Percentiles rank a stretch among this genome's conserved stretches.
Evolutionary conservation across 1,140 invertebrate genomes (phyloP).

Genomic region (Cotesia typhae): DNA sequence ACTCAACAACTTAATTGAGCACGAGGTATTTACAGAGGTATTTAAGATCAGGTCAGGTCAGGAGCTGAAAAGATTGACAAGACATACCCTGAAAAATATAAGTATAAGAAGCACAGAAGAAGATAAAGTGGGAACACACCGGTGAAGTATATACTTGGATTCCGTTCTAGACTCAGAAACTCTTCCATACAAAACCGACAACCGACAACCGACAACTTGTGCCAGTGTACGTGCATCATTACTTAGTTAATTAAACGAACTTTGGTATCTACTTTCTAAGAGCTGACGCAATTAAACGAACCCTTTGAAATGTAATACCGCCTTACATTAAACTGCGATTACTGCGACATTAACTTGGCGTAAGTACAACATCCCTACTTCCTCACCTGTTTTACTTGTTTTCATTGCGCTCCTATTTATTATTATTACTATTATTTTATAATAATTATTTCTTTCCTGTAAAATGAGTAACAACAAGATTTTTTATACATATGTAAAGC

Average conservation of each 20-base stretch:
- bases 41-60: conserved; percentile 13
- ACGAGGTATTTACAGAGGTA: neutral
- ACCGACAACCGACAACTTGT: neutral
- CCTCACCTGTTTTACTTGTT: neutral
- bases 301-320: conserved; percentile 50
- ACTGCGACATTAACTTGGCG: too few species aligned
- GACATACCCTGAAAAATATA: too few species aligned
- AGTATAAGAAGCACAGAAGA: conserved; percentile 6
- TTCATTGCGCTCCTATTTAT: too few species aligned
- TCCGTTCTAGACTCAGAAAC: neutral
- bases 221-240: conserved; percentile 37
- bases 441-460: too few species aligned
- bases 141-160: neutral
- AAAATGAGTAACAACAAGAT: too few species aligned
- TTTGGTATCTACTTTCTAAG: conserved; percentile 48
- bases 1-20: conserved; percentile 19
- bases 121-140: neutral
- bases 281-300: conserved; percentile 49
- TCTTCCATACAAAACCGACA: neutral
- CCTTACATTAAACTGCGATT: conserved; percentile 37
- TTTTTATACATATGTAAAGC: too few species aligned
- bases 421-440: too few species aligned
- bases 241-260: conserved; percentile 54
- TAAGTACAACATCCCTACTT: conserved; percentile 37
- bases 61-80: conserved; percentile 18